Conservation (phyloP, 2,888 invertebrate species). For the Nezara viridula region DNA sequence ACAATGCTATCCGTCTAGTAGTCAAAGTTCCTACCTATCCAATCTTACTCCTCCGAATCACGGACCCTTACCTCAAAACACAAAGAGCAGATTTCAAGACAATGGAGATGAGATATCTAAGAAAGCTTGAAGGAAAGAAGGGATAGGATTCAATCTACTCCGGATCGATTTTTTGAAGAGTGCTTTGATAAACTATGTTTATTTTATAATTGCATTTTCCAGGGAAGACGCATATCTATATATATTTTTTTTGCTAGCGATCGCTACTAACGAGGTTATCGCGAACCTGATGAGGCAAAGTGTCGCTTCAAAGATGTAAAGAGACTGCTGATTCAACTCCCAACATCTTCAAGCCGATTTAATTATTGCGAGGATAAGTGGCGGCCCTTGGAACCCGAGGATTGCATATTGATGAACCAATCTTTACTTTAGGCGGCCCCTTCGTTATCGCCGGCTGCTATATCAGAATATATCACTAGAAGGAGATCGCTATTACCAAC, state of each 20-base stretch:
- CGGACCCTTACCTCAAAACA: too few species aligned
- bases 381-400: background rate
- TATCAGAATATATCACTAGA: background rate
- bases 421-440: background rate
- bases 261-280: background rate
- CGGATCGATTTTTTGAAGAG: background rate
- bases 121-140: too few species aligned
- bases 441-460: background rate
- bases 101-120: too few species aligned
- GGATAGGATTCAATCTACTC: background rate
- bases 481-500: background rate
- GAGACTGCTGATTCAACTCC: background rate
- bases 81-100: too few species aligned
- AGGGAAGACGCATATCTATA: background rate
- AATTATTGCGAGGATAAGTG: background rate
- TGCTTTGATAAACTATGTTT: background rate
- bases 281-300: background rate
- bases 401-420: constrained; percentile 29
- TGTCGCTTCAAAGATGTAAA: background rate
- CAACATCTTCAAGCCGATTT: background rate
- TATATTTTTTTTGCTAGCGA: background rate
- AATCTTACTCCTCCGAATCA: too few species aligned
- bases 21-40: too few species aligned
- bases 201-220: background rate
- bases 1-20: too few species aligned